Conservation (phyloP, 1,140 invertebrate species). For the Heliconius eleuchia region DNA sequence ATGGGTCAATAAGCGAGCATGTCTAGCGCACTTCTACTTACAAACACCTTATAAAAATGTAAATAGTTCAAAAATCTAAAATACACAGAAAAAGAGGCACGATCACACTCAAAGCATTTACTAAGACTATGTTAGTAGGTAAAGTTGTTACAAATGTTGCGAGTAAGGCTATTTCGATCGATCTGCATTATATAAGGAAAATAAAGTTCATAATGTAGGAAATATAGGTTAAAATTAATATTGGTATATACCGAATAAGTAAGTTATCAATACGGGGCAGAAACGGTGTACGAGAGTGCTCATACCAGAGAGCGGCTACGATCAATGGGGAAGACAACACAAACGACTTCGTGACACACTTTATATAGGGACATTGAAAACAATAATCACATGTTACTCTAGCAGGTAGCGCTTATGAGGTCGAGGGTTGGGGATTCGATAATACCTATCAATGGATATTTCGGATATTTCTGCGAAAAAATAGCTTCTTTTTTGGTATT, state of each 20-base stretch:
- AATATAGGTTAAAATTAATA: too few relatives aligned
- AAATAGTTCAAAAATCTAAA: constrained; percentile 6
- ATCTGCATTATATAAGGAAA: background rate
- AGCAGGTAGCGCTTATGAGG: too few relatives aligned
- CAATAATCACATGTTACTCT: too few relatives aligned
- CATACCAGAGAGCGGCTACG: background rate
- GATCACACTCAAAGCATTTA: constrained; percentile 12
- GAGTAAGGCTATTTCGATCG: background rate
- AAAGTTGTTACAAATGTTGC: background rate
- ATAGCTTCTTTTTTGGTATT: background rate
- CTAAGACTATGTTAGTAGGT: too few relatives aligned
- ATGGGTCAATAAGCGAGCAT: background rate
- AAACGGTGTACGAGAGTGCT: background rate
- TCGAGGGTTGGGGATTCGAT: too few relatives aligned
- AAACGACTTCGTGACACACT: background rate
- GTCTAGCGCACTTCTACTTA: background rate
- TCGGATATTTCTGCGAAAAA: background rate
- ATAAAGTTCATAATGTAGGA: too few relatives aligned
- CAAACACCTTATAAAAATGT: constrained; percentile 1
- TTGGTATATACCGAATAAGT: too few relatives aligned
- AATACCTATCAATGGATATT: too few relatives aligned
- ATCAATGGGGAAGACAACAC: background rate
- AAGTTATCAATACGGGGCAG: background rate
- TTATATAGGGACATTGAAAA: background rate
- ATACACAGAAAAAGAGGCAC: background rate